Evolutionary conservation across 2,888 invertebrate species (phyloP).

Genomic region (Mamestra brassicae): DNA sequence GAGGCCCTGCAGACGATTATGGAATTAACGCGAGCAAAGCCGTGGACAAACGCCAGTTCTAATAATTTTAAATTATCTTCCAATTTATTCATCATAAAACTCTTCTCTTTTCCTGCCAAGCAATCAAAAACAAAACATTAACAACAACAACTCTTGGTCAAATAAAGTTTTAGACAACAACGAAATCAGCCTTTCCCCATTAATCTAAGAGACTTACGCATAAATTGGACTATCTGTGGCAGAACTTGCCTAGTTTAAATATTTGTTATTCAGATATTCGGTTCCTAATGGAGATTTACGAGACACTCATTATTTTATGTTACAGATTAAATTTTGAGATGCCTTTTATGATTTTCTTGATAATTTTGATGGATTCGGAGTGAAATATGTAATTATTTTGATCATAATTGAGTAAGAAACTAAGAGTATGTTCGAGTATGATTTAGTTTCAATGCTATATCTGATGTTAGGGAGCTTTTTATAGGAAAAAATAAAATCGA

Average conservation of each 20-base stretch:
- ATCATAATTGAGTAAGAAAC: neutral
- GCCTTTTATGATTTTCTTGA: constrained; percentile 24
- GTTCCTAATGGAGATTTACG: constrained; percentile 63
- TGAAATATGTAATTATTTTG: neutral
- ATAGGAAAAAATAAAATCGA: too few relatives aligned
- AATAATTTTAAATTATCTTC: too few relatives aligned
- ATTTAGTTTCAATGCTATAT: too few relatives aligned
- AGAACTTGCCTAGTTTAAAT: constrained; percentile 61
- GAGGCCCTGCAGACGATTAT: too few relatives aligned
- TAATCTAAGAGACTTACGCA: constrained; percentile 59
- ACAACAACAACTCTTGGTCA: constrained; percentile 37
- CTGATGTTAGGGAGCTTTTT: too few relatives aligned
- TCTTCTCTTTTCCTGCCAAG: neutral
- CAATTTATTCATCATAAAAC: neutral
- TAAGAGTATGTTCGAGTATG: too few relatives aligned
- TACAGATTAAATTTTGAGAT: constrained; percentile 53
- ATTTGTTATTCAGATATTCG: constrained; percentile 66
- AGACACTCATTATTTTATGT: constrained; percentile 52
- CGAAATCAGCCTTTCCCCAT: constrained; percentile 57
- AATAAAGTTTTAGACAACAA: constrained; percentile 39
- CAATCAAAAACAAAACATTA: constrained; percentile 18
- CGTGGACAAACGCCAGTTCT: too few relatives aligned
- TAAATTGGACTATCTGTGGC: constrained; percentile 61
- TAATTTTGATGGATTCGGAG: neutral
- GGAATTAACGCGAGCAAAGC: too few relatives aligned